Base-by-base conservation (phyloP, 2,888 invertebrate genomes). In the Ligdia adustata region DNA sequence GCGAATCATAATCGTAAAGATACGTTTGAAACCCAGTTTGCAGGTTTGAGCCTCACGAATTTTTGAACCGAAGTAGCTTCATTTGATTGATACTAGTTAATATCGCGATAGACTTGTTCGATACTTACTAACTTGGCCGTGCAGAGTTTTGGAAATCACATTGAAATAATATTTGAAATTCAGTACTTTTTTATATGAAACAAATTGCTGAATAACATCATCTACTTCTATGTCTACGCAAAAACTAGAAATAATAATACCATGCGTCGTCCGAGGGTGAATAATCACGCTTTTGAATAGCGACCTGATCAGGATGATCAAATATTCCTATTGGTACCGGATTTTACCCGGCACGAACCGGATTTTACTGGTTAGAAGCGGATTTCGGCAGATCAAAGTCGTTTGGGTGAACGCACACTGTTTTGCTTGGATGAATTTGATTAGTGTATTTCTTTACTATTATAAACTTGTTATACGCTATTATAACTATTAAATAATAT, bases 261-360 rank as follows among this genome's bases (percentile, higher is more conserved):
- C 18, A 15, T 27, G 35, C 26, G 41, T 37, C 39, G 26, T 47
- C 38, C 15, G 33, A 40, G 57, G 51, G 50, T 54, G 52, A 52
- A 49, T 59, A 57, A 57, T 55, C 50, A 59, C 28, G 50, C 15
- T 47, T 40, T 37, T 57, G 57, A 59, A 59, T 59, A 46, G 52
- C 7, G 34, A 33, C 13, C 43, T 57, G 54, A 56, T 59, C 50
- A 59, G 48, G 35, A 41, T 49, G 53, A 56, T 53, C 48, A 47
- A 51, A 57, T 59, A 53, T 56, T 59, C 56, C 34, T 44, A 42
- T 51, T 46, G 50, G 39, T 49, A 39, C 41, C 39, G 55, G 50
- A 57, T 57, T 37, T 27, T 27, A 27, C 37, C n/a, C 4, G 13
- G 40, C 14, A 13, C 22, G 9, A n/a, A 18, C 15, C 37, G 40